Evolutionary conservation across 2,888 invertebrate species (phyloP).

Genomic region (Apocheima hispidaria): DNA sequence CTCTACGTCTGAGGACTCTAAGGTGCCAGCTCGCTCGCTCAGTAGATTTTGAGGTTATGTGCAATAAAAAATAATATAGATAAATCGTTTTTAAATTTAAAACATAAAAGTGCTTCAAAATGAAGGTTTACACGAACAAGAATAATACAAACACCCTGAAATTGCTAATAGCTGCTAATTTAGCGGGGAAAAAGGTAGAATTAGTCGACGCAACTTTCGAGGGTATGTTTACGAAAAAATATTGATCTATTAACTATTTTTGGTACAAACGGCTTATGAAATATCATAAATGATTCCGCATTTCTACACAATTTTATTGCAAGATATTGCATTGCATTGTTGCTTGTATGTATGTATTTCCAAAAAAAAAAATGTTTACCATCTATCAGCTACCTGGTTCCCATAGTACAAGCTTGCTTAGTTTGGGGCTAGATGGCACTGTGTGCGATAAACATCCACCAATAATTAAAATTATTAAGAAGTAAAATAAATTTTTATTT

Average conservation of each 20-base stretch:
- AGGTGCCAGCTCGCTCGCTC: conserved; percentile 12
- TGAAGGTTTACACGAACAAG: conserved; percentile 91
- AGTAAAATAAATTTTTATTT: too few species aligned
- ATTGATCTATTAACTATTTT: background rate
- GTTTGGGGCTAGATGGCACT: too few species aligned
- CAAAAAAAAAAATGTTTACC: too few species aligned
- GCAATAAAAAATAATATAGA: conserved; percentile 1
- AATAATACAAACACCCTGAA: conserved; percentile 92
- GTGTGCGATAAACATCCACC: too few species aligned
- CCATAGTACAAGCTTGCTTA: too few species aligned
- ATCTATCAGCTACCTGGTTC: too few species aligned
- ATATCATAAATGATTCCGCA: background rate
- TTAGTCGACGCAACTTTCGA: conserved; percentile 86
- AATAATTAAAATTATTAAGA: too few species aligned
- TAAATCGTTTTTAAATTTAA: conserved; percentile 14
- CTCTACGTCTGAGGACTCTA: too few species aligned
- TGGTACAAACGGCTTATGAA: background rate
- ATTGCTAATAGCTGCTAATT: conserved; percentile 89
- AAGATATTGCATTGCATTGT: too few species aligned
- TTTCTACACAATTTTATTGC: too few species aligned
- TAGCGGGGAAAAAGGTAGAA: conserved; percentile 85
- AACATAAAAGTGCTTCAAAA: conserved; percentile 67
- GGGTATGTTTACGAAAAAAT: conserved; percentile 77
- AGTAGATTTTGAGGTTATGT: conserved; percentile 42
- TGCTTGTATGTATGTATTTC: too few species aligned